Conservation (phyloP, 2,888 invertebrate species). For the Drosophila anceps region DNA sequence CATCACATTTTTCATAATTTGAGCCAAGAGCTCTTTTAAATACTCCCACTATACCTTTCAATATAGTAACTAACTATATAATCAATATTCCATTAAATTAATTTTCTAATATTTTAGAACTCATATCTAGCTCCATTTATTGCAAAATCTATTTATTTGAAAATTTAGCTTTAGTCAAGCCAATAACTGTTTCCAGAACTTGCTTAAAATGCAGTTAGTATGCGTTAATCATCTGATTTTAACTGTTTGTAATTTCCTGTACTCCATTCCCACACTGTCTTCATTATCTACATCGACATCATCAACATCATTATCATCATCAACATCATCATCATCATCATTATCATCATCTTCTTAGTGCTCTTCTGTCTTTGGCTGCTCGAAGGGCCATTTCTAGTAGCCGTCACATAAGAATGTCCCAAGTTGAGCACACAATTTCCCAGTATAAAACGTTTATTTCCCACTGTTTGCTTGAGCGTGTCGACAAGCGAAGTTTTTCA, state of each 20-base stretch:
- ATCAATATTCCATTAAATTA: too few species aligned
- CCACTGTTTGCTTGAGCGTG: constrained; percentile 30
- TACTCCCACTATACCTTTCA: too few species aligned
- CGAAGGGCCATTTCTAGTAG: constrained; percentile 30
- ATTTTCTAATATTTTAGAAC: too few species aligned
- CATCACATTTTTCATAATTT: too few species aligned
- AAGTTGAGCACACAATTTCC: constrained; percentile 17
- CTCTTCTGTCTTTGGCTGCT: constrained; percentile 11
- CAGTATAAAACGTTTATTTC: constrained; percentile 29
- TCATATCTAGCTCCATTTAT: too few species aligned
- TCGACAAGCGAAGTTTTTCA: neutral
- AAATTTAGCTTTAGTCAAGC: neutral
- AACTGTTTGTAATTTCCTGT: constrained; percentile 20
- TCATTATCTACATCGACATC: neutral
- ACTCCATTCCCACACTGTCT: neutral
- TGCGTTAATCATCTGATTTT: neutral
- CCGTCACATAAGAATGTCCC: constrained; percentile 24
- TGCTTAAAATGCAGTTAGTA: neutral
- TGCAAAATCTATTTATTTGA: neutral
- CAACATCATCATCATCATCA: neutral
- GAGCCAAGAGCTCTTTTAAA: too few species aligned
- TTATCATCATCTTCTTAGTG: neutral
- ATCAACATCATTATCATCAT: neutral
- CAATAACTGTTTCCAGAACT: neutral
- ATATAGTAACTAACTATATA: too few species aligned